Percentiles rank a stretch among this genome's conserved stretches.
These are phyloP conservation scores for Pangasianodon hypophthalmus DNA, from an alignment of 2,113 vertebrate genomes.

Conservation along the genomic window DNA sequence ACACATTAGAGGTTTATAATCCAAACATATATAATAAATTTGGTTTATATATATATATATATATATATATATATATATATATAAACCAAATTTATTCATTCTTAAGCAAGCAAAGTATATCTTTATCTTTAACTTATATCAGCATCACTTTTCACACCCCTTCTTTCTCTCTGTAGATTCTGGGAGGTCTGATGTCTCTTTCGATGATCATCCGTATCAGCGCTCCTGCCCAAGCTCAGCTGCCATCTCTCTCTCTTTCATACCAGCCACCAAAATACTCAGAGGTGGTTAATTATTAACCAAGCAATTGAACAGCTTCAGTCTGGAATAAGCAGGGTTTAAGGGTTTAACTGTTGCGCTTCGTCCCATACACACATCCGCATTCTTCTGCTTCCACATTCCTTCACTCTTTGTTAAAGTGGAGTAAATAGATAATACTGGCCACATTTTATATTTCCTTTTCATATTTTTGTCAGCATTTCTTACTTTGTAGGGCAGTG, in stretches of 20 bases:
- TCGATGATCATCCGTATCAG: neutral
- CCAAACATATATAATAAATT: too few relatives aligned
- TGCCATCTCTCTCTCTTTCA: neutral
- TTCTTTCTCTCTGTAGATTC: neutral
- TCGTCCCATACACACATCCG: neutral
- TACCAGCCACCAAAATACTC: constrained; percentile 32
- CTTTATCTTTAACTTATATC: neutral
- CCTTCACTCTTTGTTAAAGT: neutral
- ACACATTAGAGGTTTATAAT: too few relatives aligned
- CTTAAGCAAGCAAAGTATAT: neutral
- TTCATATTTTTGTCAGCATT: neutral
- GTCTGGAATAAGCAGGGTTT: neutral
- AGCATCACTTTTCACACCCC: neutral
- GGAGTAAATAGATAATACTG: neutral
- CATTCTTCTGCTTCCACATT: neutral
- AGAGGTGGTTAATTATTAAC: neutral
- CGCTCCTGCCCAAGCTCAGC: too few relatives aligned
- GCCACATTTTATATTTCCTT: neutral
- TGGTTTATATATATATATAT: too few relatives aligned
- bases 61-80: too few relatives aligned
- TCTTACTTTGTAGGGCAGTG: neutral
- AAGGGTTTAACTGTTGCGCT: neutral
- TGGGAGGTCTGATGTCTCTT: constrained; percentile 25
- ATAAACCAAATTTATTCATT: too few relatives aligned
- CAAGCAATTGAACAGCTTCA: neutral